phyloP scores from a whole-genome alignment of 2,797 vertebrate species.

The Muscicapa striata region DNA sequence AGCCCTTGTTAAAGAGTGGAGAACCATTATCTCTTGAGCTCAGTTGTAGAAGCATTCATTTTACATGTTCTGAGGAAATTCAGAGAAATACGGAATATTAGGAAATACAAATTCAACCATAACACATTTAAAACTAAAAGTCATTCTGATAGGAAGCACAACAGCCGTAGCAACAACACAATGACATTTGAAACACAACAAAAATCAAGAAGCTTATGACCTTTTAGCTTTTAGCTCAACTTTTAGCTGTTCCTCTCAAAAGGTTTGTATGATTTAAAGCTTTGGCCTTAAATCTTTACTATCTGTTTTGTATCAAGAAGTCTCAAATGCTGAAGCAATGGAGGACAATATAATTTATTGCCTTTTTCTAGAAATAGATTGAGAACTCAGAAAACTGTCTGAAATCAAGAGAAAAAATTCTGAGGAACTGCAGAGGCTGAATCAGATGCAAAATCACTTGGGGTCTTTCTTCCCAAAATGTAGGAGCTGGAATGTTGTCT shows the following conservation, averaged over 20 bases:
- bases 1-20: neutral
- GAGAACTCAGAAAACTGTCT: neutral
- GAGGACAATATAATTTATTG: neutral
- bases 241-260: neutral
- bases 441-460: neutral
- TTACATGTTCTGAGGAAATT: neutral
- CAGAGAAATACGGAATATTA: neutral
- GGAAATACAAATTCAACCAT: neutral
- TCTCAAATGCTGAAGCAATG: neutral
- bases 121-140: neutral
- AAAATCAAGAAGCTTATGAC: neutral
- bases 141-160: neutral
- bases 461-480: neutral
- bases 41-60: neutral
- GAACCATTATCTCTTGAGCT: neutral
- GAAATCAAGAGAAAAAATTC: neutral
- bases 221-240: neutral
- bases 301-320: neutral
- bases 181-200: neutral
- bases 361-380: neutral
- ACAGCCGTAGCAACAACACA: neutral
- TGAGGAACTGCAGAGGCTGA: neutral
- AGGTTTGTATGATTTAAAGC: neutral
- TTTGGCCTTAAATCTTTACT: neutral
- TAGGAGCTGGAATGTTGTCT: neutral